These are phyloP conservation scores for Agrotis ipsilon DNA, from an alignment of 2,888 invertebrate genomes.

Conservation along the genomic window DNA sequence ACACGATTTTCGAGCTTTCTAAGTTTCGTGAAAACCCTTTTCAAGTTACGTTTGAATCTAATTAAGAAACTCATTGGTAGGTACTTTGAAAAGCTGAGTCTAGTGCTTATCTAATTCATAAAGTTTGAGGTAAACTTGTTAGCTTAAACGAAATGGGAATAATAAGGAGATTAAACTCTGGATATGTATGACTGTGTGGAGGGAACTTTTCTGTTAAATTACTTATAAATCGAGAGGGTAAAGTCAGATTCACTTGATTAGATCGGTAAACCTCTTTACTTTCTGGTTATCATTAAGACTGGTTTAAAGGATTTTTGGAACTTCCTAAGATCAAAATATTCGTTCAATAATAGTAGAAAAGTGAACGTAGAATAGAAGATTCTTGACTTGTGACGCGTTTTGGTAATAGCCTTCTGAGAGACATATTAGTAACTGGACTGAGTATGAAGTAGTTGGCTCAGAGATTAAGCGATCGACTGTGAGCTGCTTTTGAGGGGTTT, in stretches of 20 bases:
- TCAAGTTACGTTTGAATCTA: conserved; percentile 29
- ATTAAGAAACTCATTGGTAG: conserved; percentile 26
- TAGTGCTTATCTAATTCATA: conserved; percentile 22
- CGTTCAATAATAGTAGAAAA: too few relatives aligned
- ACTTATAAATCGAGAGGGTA: not conserved
- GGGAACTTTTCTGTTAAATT: not conserved
- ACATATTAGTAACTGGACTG: too few relatives aligned
- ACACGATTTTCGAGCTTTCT: not conserved
- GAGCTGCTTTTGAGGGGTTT: too few relatives aligned
- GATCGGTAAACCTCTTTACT: not conserved
- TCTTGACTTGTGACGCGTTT: too few relatives aligned
- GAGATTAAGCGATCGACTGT: too few relatives aligned
- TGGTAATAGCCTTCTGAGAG: too few relatives aligned
- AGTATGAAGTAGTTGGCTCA: too few relatives aligned
- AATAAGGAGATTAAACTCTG: conserved; percentile 35
- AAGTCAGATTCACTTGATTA: not conserved
- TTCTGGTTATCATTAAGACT: not conserved
- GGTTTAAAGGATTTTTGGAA: not conserved
- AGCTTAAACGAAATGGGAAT: conserved; percentile 15
- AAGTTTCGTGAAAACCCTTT: conserved; percentile 1
- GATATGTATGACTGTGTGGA: not conserved
- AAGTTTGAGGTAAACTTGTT: conserved; percentile 23
- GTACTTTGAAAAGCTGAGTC: conserved; percentile 20
- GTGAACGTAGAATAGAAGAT: too few relatives aligned
- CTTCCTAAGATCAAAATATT: too few relatives aligned